phyloP scores from a whole-genome alignment of 2,797 vertebrate genomes.

The Anabacerthia variegaticeps region DNA sequence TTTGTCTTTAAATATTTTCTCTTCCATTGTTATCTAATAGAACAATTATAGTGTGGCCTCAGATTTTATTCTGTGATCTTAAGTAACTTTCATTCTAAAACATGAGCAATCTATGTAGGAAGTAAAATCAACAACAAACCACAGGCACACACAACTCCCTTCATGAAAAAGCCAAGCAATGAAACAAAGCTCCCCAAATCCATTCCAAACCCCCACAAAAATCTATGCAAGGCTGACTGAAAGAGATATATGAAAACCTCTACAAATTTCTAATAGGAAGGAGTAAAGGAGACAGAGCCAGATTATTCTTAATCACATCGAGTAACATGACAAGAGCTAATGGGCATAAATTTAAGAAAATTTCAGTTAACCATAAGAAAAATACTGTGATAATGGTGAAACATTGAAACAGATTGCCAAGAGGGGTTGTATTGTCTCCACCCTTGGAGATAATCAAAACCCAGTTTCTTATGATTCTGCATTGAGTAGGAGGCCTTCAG shows the following conservation, averaged over 20 bases:
- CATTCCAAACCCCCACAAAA: neutral
- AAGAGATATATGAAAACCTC: neutral
- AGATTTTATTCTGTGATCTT: neutral
- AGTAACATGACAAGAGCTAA: neutral
- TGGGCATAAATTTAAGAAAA: neutral
- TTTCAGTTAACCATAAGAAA: neutral
- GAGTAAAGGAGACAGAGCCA: neutral
- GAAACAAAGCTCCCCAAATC: neutral
- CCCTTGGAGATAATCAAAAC: neutral
- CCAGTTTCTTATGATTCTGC: neutral
- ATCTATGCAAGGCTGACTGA: neutral
- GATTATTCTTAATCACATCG: neutral
- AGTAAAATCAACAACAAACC: neutral
- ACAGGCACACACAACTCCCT: no score
- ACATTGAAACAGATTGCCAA: neutral
- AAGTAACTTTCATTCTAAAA: neutral
- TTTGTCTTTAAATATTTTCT: neutral
- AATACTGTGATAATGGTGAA: neutral
- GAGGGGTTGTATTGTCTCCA: neutral
- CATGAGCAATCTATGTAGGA: neutral
- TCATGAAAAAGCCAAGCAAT: neutral
- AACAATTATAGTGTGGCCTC: neutral
- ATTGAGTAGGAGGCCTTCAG: neutral
- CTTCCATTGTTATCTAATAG: neutral
- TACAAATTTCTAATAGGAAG: neutral